Base-by-base conservation (phyloP, 2,888 invertebrate species). In the Ophion slaviceki region DNA sequence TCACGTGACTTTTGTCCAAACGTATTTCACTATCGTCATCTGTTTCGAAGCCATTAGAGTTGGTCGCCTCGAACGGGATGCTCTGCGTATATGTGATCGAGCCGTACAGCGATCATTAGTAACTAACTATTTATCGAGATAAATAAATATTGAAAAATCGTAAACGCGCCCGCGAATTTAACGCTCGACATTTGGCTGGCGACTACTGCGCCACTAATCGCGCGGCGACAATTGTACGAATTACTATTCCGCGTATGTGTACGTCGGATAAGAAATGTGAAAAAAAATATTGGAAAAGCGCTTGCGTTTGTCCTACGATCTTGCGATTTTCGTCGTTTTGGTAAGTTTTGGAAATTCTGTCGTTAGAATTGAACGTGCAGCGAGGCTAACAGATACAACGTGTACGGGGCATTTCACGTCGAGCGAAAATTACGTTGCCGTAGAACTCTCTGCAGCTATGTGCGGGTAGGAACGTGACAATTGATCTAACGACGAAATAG, bases 151-250 rank as follows among this genome's bases (percentile, higher is more conserved):
- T 32, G 32, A 14, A 62, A 70, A 70, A 57, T 7, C 59, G 45
- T 10, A 67, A 40, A 68, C 45, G 20, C 64, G 32, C 8, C 17
- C n/a, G 14, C 7, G 24, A 47, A 75, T 17, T 11, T 28, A 64
- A 17, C 45, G 40, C 64, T 47, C 64, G 20, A 64, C 10, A 47
- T 76, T 47, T 32, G 10, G 32, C 53, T 62, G 14, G 62, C 74
- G 67, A 20, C 20, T 64, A 80, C 53, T 53, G 3, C 17, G 53
- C 53, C 53, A 57, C 70, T 62, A 62, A 70, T 80, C 53, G 72
- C 80, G 64, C 40, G 36, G 59, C 32, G 17, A 64, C 17, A 62
- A 68, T 61, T 32, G 47, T 72, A 80, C 64, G 64, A 66, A 80
- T 36, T 59, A 59, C 8, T 53, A 17, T 40, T 57, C 24, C 45